Conservation (phyloP, 2,113 vertebrate species). For the Sorex fumeus region DNA sequence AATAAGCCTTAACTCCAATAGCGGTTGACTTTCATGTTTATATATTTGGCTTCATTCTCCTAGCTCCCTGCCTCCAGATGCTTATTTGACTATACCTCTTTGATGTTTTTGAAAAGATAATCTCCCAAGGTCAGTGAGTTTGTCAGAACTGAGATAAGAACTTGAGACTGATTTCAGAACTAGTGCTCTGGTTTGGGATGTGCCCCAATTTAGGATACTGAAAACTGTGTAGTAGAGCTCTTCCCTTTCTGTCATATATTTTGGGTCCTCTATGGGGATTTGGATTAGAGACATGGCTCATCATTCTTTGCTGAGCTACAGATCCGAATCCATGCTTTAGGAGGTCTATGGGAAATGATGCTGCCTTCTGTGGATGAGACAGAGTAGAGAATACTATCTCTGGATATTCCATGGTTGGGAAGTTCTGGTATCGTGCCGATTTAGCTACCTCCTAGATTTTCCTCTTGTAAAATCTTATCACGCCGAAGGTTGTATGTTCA, state of each 20-base stretch:
- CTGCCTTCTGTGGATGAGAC: background rate
- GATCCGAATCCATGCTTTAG: background rate
- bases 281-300: background rate
- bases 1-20: background rate
- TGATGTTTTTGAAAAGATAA: constrained; percentile 21
- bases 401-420: background rate
- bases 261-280: background rate
- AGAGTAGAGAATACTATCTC: background rate
- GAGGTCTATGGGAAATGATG: background rate
- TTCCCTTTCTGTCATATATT: too few species aligned
- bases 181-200: background rate
- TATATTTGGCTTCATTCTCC: constrained; percentile 54
- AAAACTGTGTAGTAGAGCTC: background rate
- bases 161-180: constrained; percentile 13
- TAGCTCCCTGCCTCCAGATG: background rate
- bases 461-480: too few species aligned
- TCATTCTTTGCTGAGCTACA: background rate
- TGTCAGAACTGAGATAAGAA: constrained; percentile 40
- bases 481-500: too few species aligned
- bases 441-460: background rate
- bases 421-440: background rate
- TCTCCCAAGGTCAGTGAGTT: constrained; percentile 18
- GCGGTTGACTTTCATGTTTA: background rate
- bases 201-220: background rate
- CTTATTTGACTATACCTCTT: background rate